Evolutionary conservation across 2,113 vertebrate species (phyloP), one percentile per base, ranked within the genome.

Genomic region (Oenanthe melanoleuca): DNA sequence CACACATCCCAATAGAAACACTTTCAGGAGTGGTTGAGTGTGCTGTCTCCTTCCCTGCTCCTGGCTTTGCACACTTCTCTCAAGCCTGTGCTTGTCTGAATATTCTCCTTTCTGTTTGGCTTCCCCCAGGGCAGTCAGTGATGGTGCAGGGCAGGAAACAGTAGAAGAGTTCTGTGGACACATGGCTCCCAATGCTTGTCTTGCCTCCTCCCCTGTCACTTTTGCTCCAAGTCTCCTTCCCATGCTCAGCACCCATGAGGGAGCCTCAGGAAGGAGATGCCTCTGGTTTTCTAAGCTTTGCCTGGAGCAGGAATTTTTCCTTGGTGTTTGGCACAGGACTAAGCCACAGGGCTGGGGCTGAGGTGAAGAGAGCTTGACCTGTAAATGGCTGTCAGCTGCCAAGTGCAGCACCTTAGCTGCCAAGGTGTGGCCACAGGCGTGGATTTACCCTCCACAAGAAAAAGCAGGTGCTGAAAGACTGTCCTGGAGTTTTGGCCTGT

Each of bases 371-470:
- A 59, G 19, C 11, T 45, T 75, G 45, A 25, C 14, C 6, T 7
- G n/a, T 64, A 55, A 80, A 42, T 40, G 28, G 34, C 63, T 47
- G 52, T 33, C 72, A 86, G 22, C 23, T 38, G 49, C 79, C 59
- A 57, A 23, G 14, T 0, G 0, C 3, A 4, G 55, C 1, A 1
- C 55, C 25, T 52, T 31, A 29, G 8, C 44, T 64, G 42, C 21
- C n/a, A 59, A 33, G 57, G 8, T 11, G 50, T 52, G 50, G 37
- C 25, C 42, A 8, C 0, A 50, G 38, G 28, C 0, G 0, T 37
- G 34, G 45, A 60, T 59, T 82, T 80, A 38, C 7, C 20, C 25
- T 66, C 31, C 24, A 66, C n/a, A 55, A 70, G 80, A 56, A 80
- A 91, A 74, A 29, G 0, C 11, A 4, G 1, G 18, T n/a, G 64